A percentile compares a stretch with the other conserved stretches of the same genome.
These are phyloP conservation scores for Willowsia nigromaculata DNA, from an alignment of 2,888 invertebrate genomes.

Conservation along the genomic window DNA sequence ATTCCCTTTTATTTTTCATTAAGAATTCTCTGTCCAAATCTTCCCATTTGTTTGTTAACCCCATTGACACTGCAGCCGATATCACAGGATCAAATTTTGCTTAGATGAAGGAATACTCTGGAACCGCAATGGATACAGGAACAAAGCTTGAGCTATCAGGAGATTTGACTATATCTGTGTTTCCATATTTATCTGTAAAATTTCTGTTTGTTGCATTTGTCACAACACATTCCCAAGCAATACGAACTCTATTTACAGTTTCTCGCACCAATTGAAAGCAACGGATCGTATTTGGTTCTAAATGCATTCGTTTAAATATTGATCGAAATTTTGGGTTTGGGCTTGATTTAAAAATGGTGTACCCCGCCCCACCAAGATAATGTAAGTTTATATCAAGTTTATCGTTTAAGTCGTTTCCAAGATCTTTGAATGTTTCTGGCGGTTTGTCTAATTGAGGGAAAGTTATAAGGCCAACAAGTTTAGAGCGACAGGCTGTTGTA, in stretches of 20 bases:
- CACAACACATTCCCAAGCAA: background rate
- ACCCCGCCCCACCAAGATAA: background rate
- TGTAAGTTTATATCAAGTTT: background rate
- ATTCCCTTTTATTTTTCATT: background rate
- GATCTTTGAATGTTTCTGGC: slow-evolving; percentile 28
- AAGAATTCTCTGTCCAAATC: slow-evolving; percentile 27
- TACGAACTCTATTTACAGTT: background rate
- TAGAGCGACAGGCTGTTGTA: background rate
- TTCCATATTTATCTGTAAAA: background rate
- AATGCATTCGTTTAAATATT: background rate
- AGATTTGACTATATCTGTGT: background rate
- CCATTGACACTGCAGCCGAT: slow-evolving; percentile 7
- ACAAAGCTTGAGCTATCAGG: background rate
- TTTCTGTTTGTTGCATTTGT: background rate
- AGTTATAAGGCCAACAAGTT: background rate
- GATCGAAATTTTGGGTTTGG: background rate
- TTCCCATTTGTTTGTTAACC: slow-evolving; percentile 40
- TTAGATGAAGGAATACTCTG: slow-evolving; percentile 7
- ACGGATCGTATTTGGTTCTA: background rate
- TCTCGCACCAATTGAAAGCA: background rate
- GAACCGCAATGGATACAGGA: background rate
- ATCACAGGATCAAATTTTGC: slow-evolving; percentile 44
- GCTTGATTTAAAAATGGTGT: background rate
- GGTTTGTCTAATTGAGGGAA: background rate
- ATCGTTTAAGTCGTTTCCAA: background rate